phyloP scores from a whole-genome alignment of 2,797 vertebrate species.

The Sylvilagus floridanus region DNA sequence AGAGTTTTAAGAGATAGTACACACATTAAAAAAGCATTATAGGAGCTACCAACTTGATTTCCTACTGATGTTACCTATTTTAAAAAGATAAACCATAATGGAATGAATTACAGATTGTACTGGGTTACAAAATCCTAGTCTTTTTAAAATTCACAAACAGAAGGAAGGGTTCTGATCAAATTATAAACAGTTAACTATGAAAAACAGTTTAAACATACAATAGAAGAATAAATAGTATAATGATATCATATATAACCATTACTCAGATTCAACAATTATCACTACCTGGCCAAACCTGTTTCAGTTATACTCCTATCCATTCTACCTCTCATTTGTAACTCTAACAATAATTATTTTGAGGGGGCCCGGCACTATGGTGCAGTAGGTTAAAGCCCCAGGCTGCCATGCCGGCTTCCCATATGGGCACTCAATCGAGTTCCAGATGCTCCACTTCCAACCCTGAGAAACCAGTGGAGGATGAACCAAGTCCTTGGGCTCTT shows the following conservation, averaged over 20 bases:
- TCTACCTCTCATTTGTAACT: not conserved
- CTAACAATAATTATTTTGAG: not conserved
- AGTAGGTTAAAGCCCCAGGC: no score
- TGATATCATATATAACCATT: not conserved
- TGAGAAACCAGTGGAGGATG: no score
- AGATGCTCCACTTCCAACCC: no score
- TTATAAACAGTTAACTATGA: conserved; percentile 10
- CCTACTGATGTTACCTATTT: conserved; percentile 1
- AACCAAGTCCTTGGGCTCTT: no score
- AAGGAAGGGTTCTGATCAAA: conserved; percentile 8
- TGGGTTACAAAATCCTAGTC: not conserved
- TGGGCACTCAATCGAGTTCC: no score
- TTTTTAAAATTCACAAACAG: conserved; percentile 51
- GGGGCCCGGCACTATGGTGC: no score
- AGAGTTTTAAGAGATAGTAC: not conserved
- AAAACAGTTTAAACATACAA: not conserved
- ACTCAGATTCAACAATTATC: conserved; percentile 21
- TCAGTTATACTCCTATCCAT: conserved; percentile 9
- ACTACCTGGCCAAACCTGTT: not conserved
- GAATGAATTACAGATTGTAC: not conserved
- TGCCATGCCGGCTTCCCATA: no score
- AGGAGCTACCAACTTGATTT: conserved; percentile 25
- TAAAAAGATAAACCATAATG: conserved; percentile 25
- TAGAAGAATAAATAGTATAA: not conserved
- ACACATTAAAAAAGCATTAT: not conserved